These are phyloP conservation scores for Tetramorium bicarinatum DNA, from an alignment of 2,888 invertebrate genomes.

Conservation along the genomic window DNA sequence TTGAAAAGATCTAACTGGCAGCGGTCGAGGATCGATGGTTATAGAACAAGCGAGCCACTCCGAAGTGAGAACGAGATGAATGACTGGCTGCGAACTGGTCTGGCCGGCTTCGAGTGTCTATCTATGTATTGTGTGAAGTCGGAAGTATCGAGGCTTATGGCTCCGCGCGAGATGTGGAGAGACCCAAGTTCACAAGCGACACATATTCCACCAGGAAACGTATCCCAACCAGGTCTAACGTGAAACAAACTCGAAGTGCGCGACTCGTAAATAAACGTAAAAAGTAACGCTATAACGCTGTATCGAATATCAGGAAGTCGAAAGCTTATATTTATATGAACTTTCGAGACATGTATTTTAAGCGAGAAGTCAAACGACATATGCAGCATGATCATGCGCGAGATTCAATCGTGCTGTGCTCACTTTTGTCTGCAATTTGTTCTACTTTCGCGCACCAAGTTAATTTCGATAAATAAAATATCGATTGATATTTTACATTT, in stretches of 20 bases:
- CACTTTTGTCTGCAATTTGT: conserved; percentile 7
- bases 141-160: conserved; percentile 43
- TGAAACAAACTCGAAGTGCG: conserved; percentile 4
- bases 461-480: conserved; percentile 8
- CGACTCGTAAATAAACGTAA: not conserved
- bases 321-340: not conserved
- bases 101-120: conserved; percentile 47
- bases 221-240: not conserved
- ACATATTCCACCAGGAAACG: conserved; percentile 20
- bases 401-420: not conserved
- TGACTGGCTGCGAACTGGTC: conserved; percentile 58
- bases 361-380: not conserved
- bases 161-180: conserved; percentile 11
- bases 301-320: conserved; percentile 40
- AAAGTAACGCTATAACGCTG: conserved; percentile 9
- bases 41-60: conserved; percentile 30
- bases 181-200: not conserved
- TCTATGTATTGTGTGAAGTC: conserved; percentile 36
- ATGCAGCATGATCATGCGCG: not conserved
- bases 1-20: conserved; percentile 55
- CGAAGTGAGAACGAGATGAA: conserved; percentile 62
- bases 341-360: not conserved
- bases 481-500: not conserved
- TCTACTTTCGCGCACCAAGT: not conserved
- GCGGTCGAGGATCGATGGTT: conserved; percentile 48